phyloP scores from a whole-genome alignment of 2,113 vertebrate genomes.

The Thomomys bottae region DNA sequence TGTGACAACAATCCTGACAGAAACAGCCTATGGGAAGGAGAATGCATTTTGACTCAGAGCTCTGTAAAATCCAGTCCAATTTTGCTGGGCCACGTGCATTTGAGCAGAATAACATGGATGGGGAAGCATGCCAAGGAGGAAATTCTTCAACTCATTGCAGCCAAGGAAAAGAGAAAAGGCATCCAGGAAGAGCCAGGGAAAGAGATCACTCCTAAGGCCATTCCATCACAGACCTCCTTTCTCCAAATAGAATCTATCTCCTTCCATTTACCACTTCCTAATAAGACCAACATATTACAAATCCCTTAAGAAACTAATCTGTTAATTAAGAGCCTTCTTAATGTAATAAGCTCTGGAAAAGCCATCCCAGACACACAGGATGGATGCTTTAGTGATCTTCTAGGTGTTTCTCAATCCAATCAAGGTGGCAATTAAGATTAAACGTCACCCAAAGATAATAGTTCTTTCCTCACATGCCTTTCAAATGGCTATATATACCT shows the following conservation, averaged over 20 bases:
- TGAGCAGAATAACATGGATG: no score
- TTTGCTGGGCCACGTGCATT: neutral
- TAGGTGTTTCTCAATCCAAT: neutral
- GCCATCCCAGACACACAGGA: neutral
- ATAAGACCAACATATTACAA: neutral
- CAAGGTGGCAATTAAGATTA: neutral
- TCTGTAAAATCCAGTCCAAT: neutral
- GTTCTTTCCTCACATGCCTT: neutral
- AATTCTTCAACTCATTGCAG: neutral
- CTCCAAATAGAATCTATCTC: neutral
- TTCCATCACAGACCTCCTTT: neutral
- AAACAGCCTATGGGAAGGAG: neutral
- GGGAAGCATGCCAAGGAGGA: no score
- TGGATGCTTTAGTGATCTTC: neutral
- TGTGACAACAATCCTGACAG: neutral
- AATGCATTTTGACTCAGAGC: neutral
- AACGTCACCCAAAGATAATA: neutral
- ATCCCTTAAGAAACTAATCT: neutral
- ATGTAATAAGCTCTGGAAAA: neutral
- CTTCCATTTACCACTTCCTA: neutral
- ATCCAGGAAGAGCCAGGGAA: neutral
- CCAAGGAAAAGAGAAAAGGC: neutral
- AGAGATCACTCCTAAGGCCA: no score
- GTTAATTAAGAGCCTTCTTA: neutral
- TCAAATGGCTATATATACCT: no score